Conservation (phyloP, 1,140 invertebrate species). For the roundworm (Caenorhabditis elegans) region WBcel235 BX284606.5:9476001-9476500, state of each 20-base stretch:
- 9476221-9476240: too few species aligned
- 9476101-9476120: too few species aligned
- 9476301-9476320: not conserved
- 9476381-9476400: conserved; percentile 29
- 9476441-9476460: conserved; percentile 1
- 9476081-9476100: too few species aligned
- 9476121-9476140: too few species aligned
- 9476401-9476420: not conserved
- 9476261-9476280: too few species aligned
- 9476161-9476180: not conserved
- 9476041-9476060: too few species aligned
- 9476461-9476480: conserved; percentile 9
- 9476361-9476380: conserved; percentile 18
- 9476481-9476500: not conserved
- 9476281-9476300: not conserved
- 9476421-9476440: not conserved
- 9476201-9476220: not conserved
- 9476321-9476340: conserved; percentile 22
- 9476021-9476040: too few species aligned
- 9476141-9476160: too few species aligned
- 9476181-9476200: not conserved
- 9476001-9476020: too few species aligned
- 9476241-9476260: too few species aligned
- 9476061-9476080: too few species aligned
- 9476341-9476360: conserved; percentile 18